phyloP scores from a whole-genome alignment of 2,113 vertebrate genomes.

The Burhinus oedicnemus region DNA sequence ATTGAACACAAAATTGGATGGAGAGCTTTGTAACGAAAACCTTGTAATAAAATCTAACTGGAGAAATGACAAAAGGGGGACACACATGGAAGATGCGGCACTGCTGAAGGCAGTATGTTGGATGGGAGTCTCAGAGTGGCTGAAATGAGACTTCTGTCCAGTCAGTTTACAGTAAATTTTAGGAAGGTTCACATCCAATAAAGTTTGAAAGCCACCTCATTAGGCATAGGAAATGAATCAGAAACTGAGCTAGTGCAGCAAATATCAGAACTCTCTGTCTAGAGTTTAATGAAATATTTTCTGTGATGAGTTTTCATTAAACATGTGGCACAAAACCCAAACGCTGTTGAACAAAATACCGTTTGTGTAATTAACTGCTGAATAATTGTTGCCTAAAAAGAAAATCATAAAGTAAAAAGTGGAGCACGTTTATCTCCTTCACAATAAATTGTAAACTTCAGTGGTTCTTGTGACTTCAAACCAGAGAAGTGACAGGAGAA shows the following conservation, averaged over 20 bases:
- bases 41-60: conserved; percentile 1
- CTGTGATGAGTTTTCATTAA: neutral
- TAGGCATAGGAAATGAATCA: neutral
- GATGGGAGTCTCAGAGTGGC: neutral
- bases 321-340: neutral
- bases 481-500: neutral
- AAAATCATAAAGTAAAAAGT: neutral
- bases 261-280: neutral
- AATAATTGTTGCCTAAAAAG: neutral
- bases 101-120: neutral
- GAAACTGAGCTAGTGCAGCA: neutral
- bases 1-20: conserved; percentile 50
- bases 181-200: neutral
- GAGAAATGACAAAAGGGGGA: neutral
- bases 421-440: neutral
- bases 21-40: conserved; percentile 45
- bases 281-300: conserved; percentile 24
- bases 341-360: neutral
- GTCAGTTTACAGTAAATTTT: neutral
- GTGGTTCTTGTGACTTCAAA: neutral
- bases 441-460: neutral
- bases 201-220: neutral
- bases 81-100: neutral
- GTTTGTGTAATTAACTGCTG: neutral
- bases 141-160: neutral